Base-by-base conservation (phyloP, 2,888 invertebrate genomes). In the Campoletis raptor region DNA sequence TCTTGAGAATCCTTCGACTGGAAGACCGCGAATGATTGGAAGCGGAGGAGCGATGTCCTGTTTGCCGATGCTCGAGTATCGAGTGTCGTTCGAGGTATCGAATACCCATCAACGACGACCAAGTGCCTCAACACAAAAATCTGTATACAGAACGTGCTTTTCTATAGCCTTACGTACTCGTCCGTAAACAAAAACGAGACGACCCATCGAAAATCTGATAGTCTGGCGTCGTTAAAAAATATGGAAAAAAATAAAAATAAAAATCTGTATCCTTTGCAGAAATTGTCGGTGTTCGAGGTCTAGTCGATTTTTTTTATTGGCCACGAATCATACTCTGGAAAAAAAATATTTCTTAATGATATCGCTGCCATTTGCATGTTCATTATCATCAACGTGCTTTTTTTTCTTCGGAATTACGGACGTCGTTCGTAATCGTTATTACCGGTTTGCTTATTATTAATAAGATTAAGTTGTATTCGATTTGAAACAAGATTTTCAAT, bases 51-150 rank as follows among this genome's bases (percentile, higher is more conserved):
- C 52, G 66, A 83, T 85, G 37, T 70, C 73, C 66, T 73, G 66
- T 61, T 69, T 54, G 52, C 37, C 36, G 57, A 45, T 48, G 42
- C 57, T 57, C 73, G 73, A 81, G 74, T 86, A 84, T 86, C 84
- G 83, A 81, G 79, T 79, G 78, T 74, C 84, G 74, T 70, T 67
- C 78, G 74, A 82, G 78, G 86, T 81, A 84, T 86, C 84, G 78
- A 84, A 81, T 84, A 42, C 52, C 74, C 84, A 52, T 40, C 48
- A n/a, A n/a, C 69, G 66, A 66, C 30, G n/a, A 57, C 12, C 18
- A 12, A 21, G 36, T 37, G 64, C 48, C 15, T 40, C 36, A 36
- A 48, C 42, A 61, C 15, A 42, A 21, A 45, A 36, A 45, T 66
- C n/a, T 66, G 12, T 66, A 30, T 36, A 70, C 8, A 42, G 18